Percentiles rank a stretch among this genome's conserved stretches.
Conservation (phyloP, 2,797 vertebrate genomes). For the Sebastes iracundus region DNA sequence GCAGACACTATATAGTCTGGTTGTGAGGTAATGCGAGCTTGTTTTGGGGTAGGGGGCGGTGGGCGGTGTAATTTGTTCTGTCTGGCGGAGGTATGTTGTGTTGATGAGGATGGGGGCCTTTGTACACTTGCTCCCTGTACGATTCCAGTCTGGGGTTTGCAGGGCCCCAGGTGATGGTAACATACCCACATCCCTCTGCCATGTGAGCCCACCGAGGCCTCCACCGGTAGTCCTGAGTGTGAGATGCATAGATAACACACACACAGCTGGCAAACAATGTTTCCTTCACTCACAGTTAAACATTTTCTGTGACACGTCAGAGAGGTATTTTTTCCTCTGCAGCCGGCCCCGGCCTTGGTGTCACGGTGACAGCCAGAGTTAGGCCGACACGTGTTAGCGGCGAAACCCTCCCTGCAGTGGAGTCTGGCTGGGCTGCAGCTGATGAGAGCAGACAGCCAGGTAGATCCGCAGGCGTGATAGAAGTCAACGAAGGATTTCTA, state of each 20-base stretch:
- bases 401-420: slow-evolving; percentile 28
- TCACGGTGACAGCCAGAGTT: slow-evolving; percentile 61
- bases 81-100: slow-evolving; percentile 66
- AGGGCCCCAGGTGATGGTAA: slow-evolving; percentile 38
- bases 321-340: slow-evolving; percentile 13
- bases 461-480: slow-evolving; percentile 60
- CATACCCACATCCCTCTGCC: slow-evolving; percentile 35
- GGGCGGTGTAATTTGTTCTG: slow-evolving; percentile 68
- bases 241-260: slow-evolving; percentile 62
- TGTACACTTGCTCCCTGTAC: slow-evolving; percentile 55
- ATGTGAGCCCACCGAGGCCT: slow-evolving; percentile 47
- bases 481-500: slow-evolving; percentile 61
- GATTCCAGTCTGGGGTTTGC: slow-evolving; percentile 32
- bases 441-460: slow-evolving; percentile 74
- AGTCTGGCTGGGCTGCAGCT: slow-evolving; percentile 41
- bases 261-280: slow-evolving; percentile 32
- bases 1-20: slow-evolving; percentile 43
- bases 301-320: slow-evolving; percentile 49
- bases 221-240: slow-evolving; percentile 31
- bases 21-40: slow-evolving; percentile 55
- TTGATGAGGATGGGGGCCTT: slow-evolving; percentile 56
- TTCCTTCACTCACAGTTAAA: slow-evolving; percentile 61
- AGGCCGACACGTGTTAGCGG: slow-evolving; percentile 58
- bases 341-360: slow-evolving; percentile 13
- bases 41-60: slow-evolving; percentile 21